Evolutionary conservation across 2,113 vertebrate species (phyloP).

Genomic region (Neogale vison): DNA sequence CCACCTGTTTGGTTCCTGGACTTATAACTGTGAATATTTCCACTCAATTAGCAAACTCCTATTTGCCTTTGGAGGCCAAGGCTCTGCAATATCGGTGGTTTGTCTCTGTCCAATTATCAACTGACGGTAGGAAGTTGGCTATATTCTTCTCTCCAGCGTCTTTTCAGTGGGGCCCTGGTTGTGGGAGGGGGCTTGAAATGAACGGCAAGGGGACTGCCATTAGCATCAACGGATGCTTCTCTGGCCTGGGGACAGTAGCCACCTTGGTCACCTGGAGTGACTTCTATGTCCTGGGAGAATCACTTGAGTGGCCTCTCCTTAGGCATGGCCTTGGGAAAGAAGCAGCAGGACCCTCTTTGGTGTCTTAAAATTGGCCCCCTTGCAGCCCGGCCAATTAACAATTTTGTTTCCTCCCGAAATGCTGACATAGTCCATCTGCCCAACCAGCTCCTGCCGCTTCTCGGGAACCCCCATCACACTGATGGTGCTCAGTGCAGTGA

Average conservation of each 20-base stretch:
- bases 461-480: neutral
- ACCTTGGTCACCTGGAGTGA: neutral
- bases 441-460: fast-evolving
- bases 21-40: neutral
- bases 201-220: neutral
- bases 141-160: fast-evolving
- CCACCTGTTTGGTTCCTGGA: fast-evolving
- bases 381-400: too few species aligned
- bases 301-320: neutral
- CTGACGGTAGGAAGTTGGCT: fast-evolving
- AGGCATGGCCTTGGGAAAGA: neutral
- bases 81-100: neutral
- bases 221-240: neutral
- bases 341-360: neutral
- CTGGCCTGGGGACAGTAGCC: neutral
- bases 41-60: neutral
- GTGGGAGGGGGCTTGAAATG: fast-evolving
- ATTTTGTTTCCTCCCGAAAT: neutral
- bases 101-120: neutral
- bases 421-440: fast-evolving
- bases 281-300: neutral
- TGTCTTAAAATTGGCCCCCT: neutral
- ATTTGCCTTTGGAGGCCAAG: neutral
- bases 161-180: fast-evolving
- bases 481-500: neutral